Percentiles rank a stretch among this genome's conserved stretches.
phyloP scores from a whole-genome alignment of 1,140 invertebrate genomes.

The Pogonomyrmex californicus region DNA sequence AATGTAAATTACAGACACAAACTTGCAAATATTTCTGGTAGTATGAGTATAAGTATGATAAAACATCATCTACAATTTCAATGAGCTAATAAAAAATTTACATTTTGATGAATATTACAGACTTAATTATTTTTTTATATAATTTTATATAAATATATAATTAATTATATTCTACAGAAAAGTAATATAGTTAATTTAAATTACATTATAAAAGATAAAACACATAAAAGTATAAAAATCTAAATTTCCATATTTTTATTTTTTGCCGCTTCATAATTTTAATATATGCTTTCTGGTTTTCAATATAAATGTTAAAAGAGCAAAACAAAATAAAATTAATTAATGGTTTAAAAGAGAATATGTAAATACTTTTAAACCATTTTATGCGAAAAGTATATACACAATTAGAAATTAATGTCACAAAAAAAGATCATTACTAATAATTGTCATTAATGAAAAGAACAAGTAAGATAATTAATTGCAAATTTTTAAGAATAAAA shows the following conservation, averaged over 20 bases:
- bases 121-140: slow-evolving; percentile 20
- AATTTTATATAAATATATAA: slow-evolving; percentile 38
- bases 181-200: slow-evolving; percentile 28
- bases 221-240: neutral
- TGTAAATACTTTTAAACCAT: neutral
- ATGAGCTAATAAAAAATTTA: slow-evolving; percentile 28
- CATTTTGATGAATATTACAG: slow-evolving; percentile 46
- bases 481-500: neutral
- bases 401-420: slow-evolving; percentile 13
- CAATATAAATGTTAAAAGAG: slow-evolving; percentile 12
- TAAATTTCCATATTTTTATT: slow-evolving; percentile 31
- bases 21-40: slow-evolving; percentile 20
- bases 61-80: slow-evolving; percentile 30
- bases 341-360: neutral
- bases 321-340: neutral
- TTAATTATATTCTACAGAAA: slow-evolving; percentile 21
- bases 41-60: neutral
- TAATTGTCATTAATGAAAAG: neutral
- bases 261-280: neutral
- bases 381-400: neutral
- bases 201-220: slow-evolving; percentile 10
- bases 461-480: neutral
- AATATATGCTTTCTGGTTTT: neutral
- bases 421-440: neutral
- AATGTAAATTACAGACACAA: slow-evolving; percentile 27